Percentiles rank a stretch among this genome's conserved stretches.
Conservation (phyloP, 2,888 invertebrate genomes). For the Drosophila greeni region DNA sequence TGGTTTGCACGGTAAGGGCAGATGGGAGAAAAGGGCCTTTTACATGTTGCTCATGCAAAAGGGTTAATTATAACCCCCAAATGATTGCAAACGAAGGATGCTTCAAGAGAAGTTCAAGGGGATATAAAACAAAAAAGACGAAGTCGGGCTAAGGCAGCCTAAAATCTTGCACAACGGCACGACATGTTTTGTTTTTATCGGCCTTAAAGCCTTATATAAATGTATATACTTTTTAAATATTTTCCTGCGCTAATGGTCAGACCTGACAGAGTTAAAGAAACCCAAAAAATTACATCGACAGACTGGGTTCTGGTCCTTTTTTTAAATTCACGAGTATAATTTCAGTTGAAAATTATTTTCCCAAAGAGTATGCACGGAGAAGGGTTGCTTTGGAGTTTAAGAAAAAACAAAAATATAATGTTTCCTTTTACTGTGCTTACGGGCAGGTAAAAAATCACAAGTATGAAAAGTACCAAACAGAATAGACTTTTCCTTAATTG, state of each 20-base stretch:
- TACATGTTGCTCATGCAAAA: conserved; percentile 56
- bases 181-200: not conserved
- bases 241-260: not conserved
- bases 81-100: conserved; percentile 36
- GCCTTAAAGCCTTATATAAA: not conserved
- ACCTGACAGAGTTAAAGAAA: conserved; percentile 1
- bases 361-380: not conserved
- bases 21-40: conserved; percentile 43
- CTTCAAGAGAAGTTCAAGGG: conserved; percentile 27
- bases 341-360: not conserved
- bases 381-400: conserved; percentile 2
- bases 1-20: conserved; percentile 11
- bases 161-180: not conserved
- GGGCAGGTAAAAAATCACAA: conserved; percentile 11
- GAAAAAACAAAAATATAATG: conserved; percentile 5
- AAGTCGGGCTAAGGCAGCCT: conserved; percentile 7
- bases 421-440: conserved; percentile 11
- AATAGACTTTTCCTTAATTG: conserved; percentile 20
- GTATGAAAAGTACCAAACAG: conserved; percentile 11
- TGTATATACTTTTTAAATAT: not conserved
- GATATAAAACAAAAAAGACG: not conserved
- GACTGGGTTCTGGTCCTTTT: not conserved
- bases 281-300: not conserved
- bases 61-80: conserved; percentile 63
- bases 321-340: not conserved